These are phyloP conservation scores for Odontamblyopus lacepedii DNA, from an alignment of 2,797 vertebrate species.

Conservation along the genomic window DNA sequence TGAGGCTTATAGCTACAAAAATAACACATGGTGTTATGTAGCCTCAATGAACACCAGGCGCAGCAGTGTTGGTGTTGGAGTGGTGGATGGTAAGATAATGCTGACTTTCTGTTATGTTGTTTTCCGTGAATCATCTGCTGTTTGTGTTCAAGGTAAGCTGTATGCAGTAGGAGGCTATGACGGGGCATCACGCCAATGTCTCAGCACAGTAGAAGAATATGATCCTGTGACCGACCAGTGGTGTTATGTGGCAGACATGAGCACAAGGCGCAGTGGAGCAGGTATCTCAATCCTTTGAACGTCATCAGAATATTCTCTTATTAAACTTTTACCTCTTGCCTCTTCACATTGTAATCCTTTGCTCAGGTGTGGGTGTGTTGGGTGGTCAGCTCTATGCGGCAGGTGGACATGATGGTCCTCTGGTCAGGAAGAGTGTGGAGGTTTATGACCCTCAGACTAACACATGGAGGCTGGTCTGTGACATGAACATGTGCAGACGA, in stretches of 20 bases:
- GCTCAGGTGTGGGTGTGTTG: conserved; percentile 90
- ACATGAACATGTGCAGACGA: conserved; percentile 98
- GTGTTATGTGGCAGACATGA: conserved; percentile 93
- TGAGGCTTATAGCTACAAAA: conserved; percentile 90
- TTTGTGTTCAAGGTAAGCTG: conserved; percentile 81
- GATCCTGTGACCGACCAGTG: conserved; percentile 90
- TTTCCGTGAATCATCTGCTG: neutral
- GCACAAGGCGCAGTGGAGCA: conserved; percentile 94
- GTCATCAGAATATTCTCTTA: neutral
- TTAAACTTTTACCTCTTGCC: neutral
- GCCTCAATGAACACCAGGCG: conserved; percentile 95
- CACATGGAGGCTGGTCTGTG: conserved; percentile 91
- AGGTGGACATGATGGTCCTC: conserved; percentile 91
- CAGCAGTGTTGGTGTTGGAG: conserved; percentile 96
- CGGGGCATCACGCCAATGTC: conserved; percentile 93
- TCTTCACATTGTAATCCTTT: neutral
- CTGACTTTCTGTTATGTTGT: neutral
- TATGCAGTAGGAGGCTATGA: conserved; percentile 96
- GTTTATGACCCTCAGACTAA: conserved; percentile 90
- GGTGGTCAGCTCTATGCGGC: conserved; percentile 91
- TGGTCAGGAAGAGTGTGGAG: conserved; percentile 96
- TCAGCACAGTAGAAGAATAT: conserved; percentile 94
- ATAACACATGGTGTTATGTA: conserved; percentile 92
- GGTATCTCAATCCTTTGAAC: conserved; percentile 52
- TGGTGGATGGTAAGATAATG: conserved; percentile 87